Evolutionary conservation across 2,797 vertebrate genomes (phyloP).

Genomic region (Arremon aurantiirostris): DNA sequence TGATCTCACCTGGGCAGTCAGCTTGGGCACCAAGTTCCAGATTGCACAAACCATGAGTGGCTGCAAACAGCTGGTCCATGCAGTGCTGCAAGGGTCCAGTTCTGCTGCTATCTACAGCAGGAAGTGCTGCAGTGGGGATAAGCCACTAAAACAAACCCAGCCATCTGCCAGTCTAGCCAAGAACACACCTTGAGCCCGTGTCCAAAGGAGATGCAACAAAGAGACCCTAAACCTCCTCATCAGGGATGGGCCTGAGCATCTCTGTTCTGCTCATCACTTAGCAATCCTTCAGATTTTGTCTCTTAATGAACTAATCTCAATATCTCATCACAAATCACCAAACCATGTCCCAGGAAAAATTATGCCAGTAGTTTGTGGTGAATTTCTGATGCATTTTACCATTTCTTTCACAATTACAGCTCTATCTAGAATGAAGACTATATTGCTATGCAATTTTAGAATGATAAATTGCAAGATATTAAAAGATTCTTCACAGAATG

Average conservation of each 20-base stretch:
- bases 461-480: conserved; percentile 54
- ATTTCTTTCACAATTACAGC: conserved; percentile 18
- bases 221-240: background rate
- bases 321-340: background rate
- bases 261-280: background rate
- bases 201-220: background rate
- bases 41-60: accelerated
- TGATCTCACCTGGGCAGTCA: background rate
- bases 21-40: background rate
- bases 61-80: accelerated
- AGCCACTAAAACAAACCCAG: background rate
- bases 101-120: background rate
- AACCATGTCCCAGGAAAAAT: background rate
- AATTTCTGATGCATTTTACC: conserved; percentile 28
- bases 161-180: background rate
- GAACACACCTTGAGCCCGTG: background rate
- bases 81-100: background rate
- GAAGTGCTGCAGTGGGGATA: background rate
- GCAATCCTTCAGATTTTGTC: background rate
- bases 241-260: background rate
- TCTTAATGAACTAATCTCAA: background rate
- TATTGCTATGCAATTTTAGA: conserved; percentile 29
- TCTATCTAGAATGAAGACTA: conserved; percentile 28
- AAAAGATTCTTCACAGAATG: conserved; percentile 48
- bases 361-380: background rate